Base-by-base conservation (phyloP, 2,113 vertebrate genomes). In the Vidua macroura region DNA sequence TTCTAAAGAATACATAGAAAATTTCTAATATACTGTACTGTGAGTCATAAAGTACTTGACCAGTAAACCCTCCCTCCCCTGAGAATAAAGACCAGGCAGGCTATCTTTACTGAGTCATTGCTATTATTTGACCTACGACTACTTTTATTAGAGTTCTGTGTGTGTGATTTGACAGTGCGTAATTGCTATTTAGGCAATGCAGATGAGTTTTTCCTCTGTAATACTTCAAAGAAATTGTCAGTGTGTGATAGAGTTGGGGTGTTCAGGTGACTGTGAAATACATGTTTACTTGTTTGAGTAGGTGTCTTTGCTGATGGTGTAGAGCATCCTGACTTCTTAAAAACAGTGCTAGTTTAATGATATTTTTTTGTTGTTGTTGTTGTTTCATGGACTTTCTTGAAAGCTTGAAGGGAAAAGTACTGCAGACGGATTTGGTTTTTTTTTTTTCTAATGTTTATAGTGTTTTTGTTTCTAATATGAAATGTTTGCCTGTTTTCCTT, bases 31-130 rank as follows among this genome's bases (percentile, higher is more conserved):
- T 77, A 94, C 53, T 92, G 72, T 93, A 88, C 87, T 90, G n/a
- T 95, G 95, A 95, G 84, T 96, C 93, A 90, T 95, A 95, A 95
- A 93, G 81, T 95, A 90, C 88, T 90, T 94, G 93, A 92, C 83
- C 73, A 94, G 51, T 93, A 94, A 88, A 55, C 68, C 49, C 33
- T 15, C 25, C 74, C 64, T 73, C 52, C 51, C 37, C 25, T 39
- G 59, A 93, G 87, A 91, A 92, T 89, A 93, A 95, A 95, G 88
- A 90, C 49, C n/a, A 83, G 51, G 63, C 73, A 89, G 70, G 55
- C 86, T 95, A 12, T 82, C 87, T 94, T 87, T 87, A 87, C 93
- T 90, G 68, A 92, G 39, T 83, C 73, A 68, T 85, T 96, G 86
- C 48, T 84, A 51, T 92, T 75, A 74, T 83, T 92, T 95, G 87